Evolutionary conservation across 2,888 invertebrate genomes (phyloP).

Genomic region (Coecobrya sp.): DNA sequence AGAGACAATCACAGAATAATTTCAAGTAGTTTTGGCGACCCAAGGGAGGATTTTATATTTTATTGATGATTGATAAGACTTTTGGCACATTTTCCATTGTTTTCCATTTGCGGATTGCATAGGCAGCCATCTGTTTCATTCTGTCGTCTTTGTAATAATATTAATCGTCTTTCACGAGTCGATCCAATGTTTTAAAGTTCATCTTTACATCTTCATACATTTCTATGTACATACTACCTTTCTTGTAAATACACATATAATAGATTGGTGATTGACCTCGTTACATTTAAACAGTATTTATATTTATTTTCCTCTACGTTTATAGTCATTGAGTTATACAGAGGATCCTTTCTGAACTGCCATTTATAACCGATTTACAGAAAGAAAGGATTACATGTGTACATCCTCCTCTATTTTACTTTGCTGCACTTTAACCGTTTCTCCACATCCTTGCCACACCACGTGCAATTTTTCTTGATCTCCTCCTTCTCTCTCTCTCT

Average conservation of each 20-base stretch:
- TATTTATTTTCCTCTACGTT: too few relatives aligned
- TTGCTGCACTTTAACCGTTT: background rate
- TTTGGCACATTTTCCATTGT: slow-evolving; percentile 6
- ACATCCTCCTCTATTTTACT: background rate
- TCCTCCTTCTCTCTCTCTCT: slow-evolving; percentile 40
- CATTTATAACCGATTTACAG: background rate
- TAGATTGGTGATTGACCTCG: too few relatives aligned
- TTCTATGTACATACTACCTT: too few relatives aligned
- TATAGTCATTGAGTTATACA: background rate
- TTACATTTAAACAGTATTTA: too few relatives aligned
- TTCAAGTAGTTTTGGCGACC: background rate
- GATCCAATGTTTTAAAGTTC: background rate
- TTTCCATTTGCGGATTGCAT: background rate
- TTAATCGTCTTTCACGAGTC: background rate
- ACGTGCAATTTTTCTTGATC: slow-evolving; percentile 75
- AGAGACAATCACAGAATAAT: background rate
- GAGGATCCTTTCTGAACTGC: too few relatives aligned
- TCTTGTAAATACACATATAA: too few relatives aligned
- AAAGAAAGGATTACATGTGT: slow-evolving; percentile 28
- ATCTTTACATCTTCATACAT: background rate
- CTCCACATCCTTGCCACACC: background rate
- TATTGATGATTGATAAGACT: slow-evolving; percentile 26
- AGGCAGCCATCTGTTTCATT: background rate
- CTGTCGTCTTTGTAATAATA: background rate
- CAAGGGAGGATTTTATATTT: background rate